phyloP scores from a whole-genome alignment of 2,797 vertebrate genomes.

The Perodicticus potto region DNA sequence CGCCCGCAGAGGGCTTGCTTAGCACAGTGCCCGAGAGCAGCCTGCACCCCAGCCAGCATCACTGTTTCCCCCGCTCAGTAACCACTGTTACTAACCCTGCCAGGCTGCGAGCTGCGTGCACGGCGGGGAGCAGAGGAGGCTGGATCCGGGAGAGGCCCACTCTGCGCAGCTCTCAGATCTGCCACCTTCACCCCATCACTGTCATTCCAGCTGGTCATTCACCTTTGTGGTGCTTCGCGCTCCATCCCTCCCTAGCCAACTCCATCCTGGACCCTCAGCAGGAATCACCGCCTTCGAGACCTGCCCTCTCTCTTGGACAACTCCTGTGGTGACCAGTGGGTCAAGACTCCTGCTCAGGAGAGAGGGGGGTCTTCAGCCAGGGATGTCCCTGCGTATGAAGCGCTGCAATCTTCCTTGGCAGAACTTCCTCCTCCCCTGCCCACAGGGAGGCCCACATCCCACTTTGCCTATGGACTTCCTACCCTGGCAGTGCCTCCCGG shows the following conservation, averaged over 20 bases:
- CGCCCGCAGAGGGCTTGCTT: neutral
- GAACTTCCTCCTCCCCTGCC: neutral
- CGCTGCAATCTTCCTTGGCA: neutral
- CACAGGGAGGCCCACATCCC: neutral
- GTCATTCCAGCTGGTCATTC: neutral
- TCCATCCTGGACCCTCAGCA: neutral
- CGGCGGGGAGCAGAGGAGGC: neutral
- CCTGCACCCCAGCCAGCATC: neutral
- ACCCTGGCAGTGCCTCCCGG: no score
- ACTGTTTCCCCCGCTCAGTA: neutral
- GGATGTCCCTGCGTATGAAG: neutral
- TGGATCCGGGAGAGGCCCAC: neutral
- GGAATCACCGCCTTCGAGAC: neutral
- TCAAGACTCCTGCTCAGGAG: neutral
- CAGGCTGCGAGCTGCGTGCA: neutral
- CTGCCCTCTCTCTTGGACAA: neutral
- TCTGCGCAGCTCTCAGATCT: neutral
- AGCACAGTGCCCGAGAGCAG: neutral
- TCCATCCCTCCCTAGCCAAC: neutral
- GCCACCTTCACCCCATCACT: neutral
- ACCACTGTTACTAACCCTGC: neutral
- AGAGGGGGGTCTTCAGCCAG: neutral
- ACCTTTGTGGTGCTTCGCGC: neutral
- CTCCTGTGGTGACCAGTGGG: neutral
- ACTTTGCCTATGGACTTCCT: neutral